phyloP scores from a whole-genome alignment of 2,888 invertebrate species.

The Troglohyphantes excavatus region DNA sequence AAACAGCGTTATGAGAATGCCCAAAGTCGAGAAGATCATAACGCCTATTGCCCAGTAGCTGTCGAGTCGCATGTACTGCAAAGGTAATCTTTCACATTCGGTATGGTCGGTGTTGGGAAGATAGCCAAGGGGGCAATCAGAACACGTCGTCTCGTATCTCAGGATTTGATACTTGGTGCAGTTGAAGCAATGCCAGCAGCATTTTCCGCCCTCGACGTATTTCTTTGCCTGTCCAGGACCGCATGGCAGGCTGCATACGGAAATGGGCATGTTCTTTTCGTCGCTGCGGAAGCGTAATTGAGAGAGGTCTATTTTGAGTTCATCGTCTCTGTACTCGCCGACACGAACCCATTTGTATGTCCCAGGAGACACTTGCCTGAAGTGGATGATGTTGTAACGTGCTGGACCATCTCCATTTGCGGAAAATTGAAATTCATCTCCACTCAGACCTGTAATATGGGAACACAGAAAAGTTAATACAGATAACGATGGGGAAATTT shows the following conservation, averaged over 20 bases:
- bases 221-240: slow-evolving; percentile 94
- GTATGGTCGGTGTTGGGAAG: slow-evolving; percentile 76
- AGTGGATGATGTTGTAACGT: slow-evolving; percentile 97
- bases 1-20: slow-evolving; percentile 82
- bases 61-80: slow-evolving; percentile 85
- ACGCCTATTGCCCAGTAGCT: slow-evolving; percentile 96
- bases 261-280: slow-evolving; percentile 87
- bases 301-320: slow-evolving; percentile 87
- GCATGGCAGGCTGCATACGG: slow-evolving; percentile 95
- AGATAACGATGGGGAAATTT: background rate
- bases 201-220: slow-evolving; percentile 95
- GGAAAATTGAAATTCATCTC: slow-evolving; percentile 94
- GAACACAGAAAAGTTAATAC: too few relatives aligned
- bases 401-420: slow-evolving; percentile 96
- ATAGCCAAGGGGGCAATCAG: slow-evolving; percentile 86
- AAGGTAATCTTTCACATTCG: slow-evolving; percentile 89
- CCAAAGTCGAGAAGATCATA: slow-evolving; percentile 86
- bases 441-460: slow-evolving; percentile 88
- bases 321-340: slow-evolving; percentile 92
- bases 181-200: slow-evolving; percentile 96
- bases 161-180: slow-evolving; percentile 93
- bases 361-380: slow-evolving; percentile 90
- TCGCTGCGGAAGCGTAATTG: slow-evolving; percentile 78
- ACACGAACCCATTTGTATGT: slow-evolving; percentile 92
- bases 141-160: slow-evolving; percentile 91